These are phyloP conservation scores for Trissolcus brochymenae DNA, from an alignment of 2,888 invertebrate genomes.

Conservation along the genomic window DNA sequence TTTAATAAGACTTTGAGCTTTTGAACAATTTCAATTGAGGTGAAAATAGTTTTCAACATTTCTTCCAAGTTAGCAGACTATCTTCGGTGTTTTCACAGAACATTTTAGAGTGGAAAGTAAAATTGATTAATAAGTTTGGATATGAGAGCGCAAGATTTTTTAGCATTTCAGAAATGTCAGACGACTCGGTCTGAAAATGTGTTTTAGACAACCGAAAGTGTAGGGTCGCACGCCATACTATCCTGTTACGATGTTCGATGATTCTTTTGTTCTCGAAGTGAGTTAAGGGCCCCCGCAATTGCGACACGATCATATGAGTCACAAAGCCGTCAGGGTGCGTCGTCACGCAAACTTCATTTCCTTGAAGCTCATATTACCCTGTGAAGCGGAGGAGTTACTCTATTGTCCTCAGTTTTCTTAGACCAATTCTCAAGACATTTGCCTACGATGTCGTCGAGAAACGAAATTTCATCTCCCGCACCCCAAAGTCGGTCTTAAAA, in stretches of 20 bases:
- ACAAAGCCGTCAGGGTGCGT: conserved; percentile 54
- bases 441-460: conserved; percentile 13
- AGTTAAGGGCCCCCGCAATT: conserved; percentile 45
- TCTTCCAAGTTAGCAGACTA: too few relatives aligned
- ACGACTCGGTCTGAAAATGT: not conserved
- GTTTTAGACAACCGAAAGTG: conserved; percentile 1
- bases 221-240: conserved; percentile 60
- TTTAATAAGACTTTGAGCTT: too few relatives aligned
- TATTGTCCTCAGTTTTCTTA: conserved; percentile 76
- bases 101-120: too few relatives aligned
- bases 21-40: too few relatives aligned
- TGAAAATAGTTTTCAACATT: too few relatives aligned
- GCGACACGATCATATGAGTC: conserved; percentile 40
- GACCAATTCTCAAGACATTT: conserved; percentile 64
- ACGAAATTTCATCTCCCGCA: not conserved
- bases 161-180: too few relatives aligned
- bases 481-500: not conserved
- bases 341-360: conserved; percentile 62
- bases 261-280: conserved; percentile 73
- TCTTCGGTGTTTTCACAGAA: too few relatives aligned
- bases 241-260: conserved; percentile 72
- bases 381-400: conserved; percentile 75
- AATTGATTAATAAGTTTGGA: too few relatives aligned
- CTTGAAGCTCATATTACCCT: conserved; percentile 74
- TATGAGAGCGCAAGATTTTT: too few relatives aligned